Base-by-base conservation (phyloP, 2,888 invertebrate genomes). In the Ichneumoninae sp. region DNA sequence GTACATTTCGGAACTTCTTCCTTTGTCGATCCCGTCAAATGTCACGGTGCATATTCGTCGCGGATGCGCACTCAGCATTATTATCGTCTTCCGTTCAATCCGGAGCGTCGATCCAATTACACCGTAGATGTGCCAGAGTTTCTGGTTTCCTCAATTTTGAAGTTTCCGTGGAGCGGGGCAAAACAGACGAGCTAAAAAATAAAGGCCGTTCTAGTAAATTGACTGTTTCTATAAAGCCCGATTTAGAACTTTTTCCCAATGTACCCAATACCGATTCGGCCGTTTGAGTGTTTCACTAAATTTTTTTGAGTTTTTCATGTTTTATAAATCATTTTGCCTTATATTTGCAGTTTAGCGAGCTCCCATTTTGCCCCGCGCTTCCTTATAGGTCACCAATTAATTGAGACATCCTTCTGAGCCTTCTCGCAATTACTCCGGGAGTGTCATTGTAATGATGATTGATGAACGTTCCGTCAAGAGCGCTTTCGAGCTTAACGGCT, bases 11-110 rank as follows among this genome's bases (percentile, higher is more conserved):
- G 16, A 22, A 13, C 26, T 22, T 57, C 3, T 47, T 57, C 26
- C 57, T 72, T 72, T 72, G 71, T 72, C 40, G 3, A 57, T 40
- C 7, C 57, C 26, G 22, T 40, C 19, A 26, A 26, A 54, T 54
- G 36, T 36, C 36, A 71, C 26, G 22, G 16, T 16, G 52, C 30
- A 52, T n/a, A 13, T 54, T 16, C 26, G 40, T 16, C 54, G 19
- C 7, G 47, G 6, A 30, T 22, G 22, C 16, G 5, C 54, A 13
- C 33, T 54, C 52, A 10, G 36, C 44, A 3, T n/a, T 22, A 57
- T 54, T 40, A 8, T 19, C 36, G 13, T 71, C 36, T 72, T 54
- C 22, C 13, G 57, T 57, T 60, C 16, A 57, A 57, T 57, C 26
- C 7, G 4, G 26, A 22, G 26, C 10, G 26, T 57, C 57, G 13